A percentile compares a stretch with the other conserved stretches of the same genome.
These are phyloP conservation scores for Euwallacea fornicatus DNA, from an alignment of 1,140 invertebrate species.

Conservation along the genomic window DNA sequence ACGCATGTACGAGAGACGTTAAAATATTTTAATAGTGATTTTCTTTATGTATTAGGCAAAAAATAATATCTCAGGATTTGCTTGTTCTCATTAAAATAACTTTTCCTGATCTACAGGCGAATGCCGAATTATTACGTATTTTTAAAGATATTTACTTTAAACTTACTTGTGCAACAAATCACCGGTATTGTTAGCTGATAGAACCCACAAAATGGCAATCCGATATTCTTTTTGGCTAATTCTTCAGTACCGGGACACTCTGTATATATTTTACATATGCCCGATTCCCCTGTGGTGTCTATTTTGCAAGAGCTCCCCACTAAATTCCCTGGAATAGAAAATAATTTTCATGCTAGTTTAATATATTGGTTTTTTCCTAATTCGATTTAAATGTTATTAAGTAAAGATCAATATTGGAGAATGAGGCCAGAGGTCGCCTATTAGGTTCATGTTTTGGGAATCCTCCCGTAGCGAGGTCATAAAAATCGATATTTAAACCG, in stretches of 20 bases:
- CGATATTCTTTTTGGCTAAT: slow-evolving; percentile 43
- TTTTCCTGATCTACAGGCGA: too few species aligned
- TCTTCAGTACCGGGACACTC: slow-evolving; percentile 46
- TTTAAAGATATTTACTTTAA: not conserved
- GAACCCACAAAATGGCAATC: slow-evolving; percentile 47
- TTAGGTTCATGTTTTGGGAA: too few species aligned
- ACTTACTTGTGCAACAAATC: slow-evolving; percentile 49
- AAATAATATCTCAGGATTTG: too few species aligned
- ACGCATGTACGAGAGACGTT: too few species aligned
- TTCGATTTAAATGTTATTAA: not conserved
- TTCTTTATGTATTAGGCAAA: too few species aligned
- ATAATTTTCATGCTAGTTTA: not conserved
- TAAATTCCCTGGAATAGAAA: slow-evolving; percentile 29
- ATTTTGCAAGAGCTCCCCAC: slow-evolving; percentile 44
- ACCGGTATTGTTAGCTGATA: slow-evolving; percentile 43
- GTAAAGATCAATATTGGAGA: too few species aligned
- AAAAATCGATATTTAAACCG: too few species aligned
- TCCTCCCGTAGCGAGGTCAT: too few species aligned
- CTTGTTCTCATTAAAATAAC: too few species aligned
- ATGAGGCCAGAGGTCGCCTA: too few species aligned
- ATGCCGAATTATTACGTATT: too few species aligned
- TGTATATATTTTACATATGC: slow-evolving; percentile 44
- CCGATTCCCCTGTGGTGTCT: slow-evolving; percentile 39
- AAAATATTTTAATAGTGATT: too few species aligned
- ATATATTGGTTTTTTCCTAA: not conserved